These are phyloP conservation scores for Eledone cirrhosa DNA, from an alignment of 2,888 invertebrate genomes.

Conservation along the genomic window DNA sequence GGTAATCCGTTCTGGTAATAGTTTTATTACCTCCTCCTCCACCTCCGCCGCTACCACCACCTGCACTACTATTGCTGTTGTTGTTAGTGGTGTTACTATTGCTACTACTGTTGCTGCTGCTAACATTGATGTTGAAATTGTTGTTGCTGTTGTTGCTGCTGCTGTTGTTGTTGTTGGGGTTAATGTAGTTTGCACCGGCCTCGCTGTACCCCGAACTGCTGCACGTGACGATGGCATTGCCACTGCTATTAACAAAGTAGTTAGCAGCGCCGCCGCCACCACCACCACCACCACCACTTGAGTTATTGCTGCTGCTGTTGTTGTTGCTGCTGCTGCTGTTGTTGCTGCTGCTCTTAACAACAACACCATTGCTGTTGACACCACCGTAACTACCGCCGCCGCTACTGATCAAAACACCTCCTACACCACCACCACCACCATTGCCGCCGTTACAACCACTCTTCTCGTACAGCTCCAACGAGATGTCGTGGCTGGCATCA, in stretches of 20 bases:
- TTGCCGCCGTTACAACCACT: too few species aligned
- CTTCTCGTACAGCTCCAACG: not conserved
- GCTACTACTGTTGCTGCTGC: not conserved
- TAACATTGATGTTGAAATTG: too few species aligned
- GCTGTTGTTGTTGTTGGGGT: too few species aligned
- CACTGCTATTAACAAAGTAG: not conserved
- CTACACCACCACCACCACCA: constrained; percentile 7
- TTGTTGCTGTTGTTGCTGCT: too few species aligned
- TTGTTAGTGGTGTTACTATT: constrained; percentile 31
- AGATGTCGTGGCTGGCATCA: constrained; percentile 30
- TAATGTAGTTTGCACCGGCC: not conserved
- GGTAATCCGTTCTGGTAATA: constrained; percentile 69
- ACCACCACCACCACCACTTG: too few species aligned
- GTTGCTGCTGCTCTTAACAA: constrained; percentile 46
- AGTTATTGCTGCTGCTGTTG: too few species aligned
- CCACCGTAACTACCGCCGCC: constrained; percentile 29
- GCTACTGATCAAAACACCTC: constrained; percentile 30
- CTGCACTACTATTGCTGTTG: constrained; percentile 38
- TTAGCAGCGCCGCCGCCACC: too few species aligned
- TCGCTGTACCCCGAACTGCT: too few species aligned
- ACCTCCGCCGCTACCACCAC: constrained; percentile 43
- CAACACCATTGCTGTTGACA: constrained; percentile 36
- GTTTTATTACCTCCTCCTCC: constrained; percentile 36
- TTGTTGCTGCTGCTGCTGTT: not conserved
- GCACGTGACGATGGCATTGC: constrained; percentile 30